Conservation (phyloP, 2,888 invertebrate genomes). For the Athalia cordata region DNA sequence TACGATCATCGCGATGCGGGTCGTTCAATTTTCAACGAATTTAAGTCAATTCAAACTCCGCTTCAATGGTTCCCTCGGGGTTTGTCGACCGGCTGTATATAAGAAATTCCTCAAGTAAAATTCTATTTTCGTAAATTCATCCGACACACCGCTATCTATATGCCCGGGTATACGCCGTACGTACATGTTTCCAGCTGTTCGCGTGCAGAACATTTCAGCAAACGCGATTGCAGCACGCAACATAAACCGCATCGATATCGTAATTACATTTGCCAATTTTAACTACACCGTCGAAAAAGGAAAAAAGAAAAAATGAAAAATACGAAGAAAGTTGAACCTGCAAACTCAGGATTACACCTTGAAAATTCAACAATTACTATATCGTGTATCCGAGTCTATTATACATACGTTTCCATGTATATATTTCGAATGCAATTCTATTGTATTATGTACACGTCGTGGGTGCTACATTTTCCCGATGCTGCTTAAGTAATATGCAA, state of each 20-base stretch:
- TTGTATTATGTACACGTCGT: no score
- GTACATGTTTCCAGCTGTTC: neutral
- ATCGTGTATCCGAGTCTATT: no score
- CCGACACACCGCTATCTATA: neutral
- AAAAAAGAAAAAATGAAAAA: no score
- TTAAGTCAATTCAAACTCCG: conserved; percentile 35
- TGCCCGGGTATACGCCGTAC: neutral
- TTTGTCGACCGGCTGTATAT: conserved; percentile 29
- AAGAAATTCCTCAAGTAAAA: conserved; percentile 27
- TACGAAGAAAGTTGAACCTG: no score
- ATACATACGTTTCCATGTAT: no score
- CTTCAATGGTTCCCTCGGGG: conserved; percentile 37
- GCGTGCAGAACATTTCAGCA: no score
- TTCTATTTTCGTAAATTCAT: conserved; percentile 35
- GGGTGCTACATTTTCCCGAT: conserved; percentile 7
- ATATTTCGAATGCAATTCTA: no score
- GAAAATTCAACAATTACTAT: no score
- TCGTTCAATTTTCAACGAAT: conserved; percentile 34
- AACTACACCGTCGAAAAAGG: no score
- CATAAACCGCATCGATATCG: neutral
- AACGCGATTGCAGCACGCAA: neutral
- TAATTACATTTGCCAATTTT: no score
- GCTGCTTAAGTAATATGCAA: conserved; percentile 42
- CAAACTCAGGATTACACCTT: no score
- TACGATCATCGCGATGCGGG: conserved; percentile 23